Conservation (phyloP, 2,888 invertebrate genomes). For the Mantis religiosa region DNA sequence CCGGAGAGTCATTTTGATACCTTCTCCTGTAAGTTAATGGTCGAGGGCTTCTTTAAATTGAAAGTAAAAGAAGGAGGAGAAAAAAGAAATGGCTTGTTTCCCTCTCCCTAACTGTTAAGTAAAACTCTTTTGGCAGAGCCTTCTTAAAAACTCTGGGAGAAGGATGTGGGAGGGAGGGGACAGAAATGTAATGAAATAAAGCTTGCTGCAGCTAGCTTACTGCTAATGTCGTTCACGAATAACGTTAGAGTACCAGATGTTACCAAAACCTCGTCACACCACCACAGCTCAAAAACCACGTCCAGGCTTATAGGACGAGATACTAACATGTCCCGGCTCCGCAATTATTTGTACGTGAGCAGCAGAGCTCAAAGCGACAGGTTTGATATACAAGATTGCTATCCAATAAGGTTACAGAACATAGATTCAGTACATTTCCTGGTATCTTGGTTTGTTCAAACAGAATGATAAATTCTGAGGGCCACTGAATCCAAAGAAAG, state of each 20-base stretch:
- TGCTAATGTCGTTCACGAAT: background rate
- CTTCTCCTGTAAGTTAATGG: slow-evolving; percentile 20
- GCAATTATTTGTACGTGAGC: too few species aligned
- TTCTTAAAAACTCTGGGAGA: slow-evolving; percentile 15
- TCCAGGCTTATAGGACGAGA: too few species aligned
- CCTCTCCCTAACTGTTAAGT: slow-evolving; percentile 24
- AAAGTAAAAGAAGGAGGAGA: slow-evolving; percentile 19
- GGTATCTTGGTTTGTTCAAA: too few species aligned
- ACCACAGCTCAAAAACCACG: too few species aligned
- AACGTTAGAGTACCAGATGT: background rate
- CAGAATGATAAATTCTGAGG: too few species aligned
- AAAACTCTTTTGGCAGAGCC: slow-evolving; percentile 27
- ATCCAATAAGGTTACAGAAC: too few species aligned
- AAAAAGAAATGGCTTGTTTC: background rate
- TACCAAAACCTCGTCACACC: background rate
- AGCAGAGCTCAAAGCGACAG: too few species aligned
- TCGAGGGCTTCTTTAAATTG: slow-evolving; percentile 20
- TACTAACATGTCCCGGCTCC: too few species aligned
- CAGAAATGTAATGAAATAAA: slow-evolving; percentile 29
- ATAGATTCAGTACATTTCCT: too few species aligned
- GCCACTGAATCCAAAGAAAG: too few species aligned
- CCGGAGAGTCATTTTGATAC: background rate
- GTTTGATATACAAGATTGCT: too few species aligned
- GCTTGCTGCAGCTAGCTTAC: background rate
- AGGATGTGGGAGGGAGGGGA: slow-evolving; percentile 8